phyloP scores from a whole-genome alignment of 2,797 vertebrate species.

The Botia kubotai region DNA sequence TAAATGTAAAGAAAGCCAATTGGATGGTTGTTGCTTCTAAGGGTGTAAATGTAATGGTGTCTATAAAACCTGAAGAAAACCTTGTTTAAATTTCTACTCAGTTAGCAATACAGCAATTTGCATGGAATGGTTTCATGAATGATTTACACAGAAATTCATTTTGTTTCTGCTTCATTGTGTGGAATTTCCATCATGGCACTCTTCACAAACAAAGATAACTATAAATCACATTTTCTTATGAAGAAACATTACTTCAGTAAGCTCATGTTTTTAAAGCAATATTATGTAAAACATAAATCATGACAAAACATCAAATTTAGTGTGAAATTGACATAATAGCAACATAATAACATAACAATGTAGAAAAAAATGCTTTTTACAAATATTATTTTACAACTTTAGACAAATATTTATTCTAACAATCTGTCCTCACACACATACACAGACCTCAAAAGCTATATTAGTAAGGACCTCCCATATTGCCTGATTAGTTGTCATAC shows the following conservation, averaged over 20 bases:
- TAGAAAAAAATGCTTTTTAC: too few species aligned
- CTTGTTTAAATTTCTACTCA: neutral
- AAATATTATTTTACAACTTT: neutral
- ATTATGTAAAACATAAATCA: neutral
- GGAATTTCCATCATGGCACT: constrained; percentile 13
- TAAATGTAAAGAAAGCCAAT: neutral
- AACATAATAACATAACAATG: too few species aligned
- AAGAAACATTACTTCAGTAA: constrained; percentile 8
- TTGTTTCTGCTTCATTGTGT: neutral
- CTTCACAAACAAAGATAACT: constrained; percentile 26
- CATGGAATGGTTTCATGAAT: neutral
- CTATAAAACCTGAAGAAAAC: neutral
- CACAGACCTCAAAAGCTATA: neutral
- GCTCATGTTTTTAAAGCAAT: neutral
- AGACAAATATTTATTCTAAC: neutral
- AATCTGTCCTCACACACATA: neutral
- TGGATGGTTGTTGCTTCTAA: neutral
- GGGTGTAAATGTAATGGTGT: neutral
- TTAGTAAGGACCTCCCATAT: too few species aligned
- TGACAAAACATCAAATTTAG: too few species aligned
- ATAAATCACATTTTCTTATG: neutral
- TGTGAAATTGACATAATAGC: too few species aligned
- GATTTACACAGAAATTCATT: neutral
- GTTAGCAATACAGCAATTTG: neutral
- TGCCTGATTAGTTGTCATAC: too few species aligned